These are phyloP conservation scores for Sesamia nonagrioides DNA, from an alignment of 1,140 invertebrate species.

Conservation along the genomic window DNA sequence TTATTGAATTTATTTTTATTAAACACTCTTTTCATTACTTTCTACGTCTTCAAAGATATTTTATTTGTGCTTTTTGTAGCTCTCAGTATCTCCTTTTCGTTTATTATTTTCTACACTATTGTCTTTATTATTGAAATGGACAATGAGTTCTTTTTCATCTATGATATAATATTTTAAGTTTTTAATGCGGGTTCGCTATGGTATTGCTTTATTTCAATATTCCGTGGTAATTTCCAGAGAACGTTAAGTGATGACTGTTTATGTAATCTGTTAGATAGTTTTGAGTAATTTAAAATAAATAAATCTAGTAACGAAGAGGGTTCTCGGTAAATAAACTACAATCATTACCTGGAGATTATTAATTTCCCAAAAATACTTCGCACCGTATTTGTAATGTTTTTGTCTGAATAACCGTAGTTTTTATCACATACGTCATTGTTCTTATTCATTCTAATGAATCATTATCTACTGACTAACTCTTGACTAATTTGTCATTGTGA, in stretches of 20 bases:
- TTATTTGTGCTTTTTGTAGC: background rate
- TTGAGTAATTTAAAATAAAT: too few relatives aligned
- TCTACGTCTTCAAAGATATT: background rate
- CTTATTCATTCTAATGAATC: slow-evolving; percentile 21
- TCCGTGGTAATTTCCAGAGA: background rate
- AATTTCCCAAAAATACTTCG: background rate
- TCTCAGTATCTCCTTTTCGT: background rate
- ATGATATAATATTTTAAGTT: too few relatives aligned
- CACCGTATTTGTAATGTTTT: background rate
- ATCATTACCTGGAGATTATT: background rate
- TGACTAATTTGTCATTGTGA: background rate
- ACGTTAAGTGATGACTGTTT: background rate
- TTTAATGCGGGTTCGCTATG: too few relatives aligned
- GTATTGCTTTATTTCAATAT: too few relatives aligned
- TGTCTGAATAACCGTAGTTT: background rate
- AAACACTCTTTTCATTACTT: background rate
- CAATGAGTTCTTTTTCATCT: too few relatives aligned
- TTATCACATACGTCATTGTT: slow-evolving; percentile 3
- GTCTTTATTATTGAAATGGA: too few relatives aligned
- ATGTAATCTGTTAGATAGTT: too few relatives aligned
- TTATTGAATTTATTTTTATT: background rate
- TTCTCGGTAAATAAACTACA: background rate
- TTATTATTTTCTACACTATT: background rate
- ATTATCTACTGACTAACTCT: background rate
- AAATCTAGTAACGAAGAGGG: background rate